phyloP scores from a whole-genome alignment of 2,797 vertebrate species.

The Anableps anableps region DNA sequence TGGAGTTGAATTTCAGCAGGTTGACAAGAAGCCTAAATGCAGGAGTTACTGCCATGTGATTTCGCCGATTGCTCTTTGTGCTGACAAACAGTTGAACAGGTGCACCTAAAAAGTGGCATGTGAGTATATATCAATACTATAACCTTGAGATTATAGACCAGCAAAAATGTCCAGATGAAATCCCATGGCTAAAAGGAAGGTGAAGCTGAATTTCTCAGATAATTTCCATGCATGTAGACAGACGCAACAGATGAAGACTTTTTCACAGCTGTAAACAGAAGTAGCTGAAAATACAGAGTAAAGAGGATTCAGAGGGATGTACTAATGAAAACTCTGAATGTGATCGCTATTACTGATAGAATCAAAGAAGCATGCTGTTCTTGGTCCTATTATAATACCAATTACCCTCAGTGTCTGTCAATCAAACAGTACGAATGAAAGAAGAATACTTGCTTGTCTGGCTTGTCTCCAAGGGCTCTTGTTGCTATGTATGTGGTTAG shows the following conservation, averaged over 20 bases:
- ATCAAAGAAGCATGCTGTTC: neutral
- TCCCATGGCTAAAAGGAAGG: neutral
- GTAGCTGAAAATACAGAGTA: neutral
- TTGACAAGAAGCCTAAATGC: neutral
- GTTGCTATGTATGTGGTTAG: slow-evolving; percentile 65
- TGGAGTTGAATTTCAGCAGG: neutral
- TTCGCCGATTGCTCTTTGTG: neutral
- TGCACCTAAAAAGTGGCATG: neutral
- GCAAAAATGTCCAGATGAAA: neutral
- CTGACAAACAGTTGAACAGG: neutral
- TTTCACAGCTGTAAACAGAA: neutral
- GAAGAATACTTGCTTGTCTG: slow-evolving; percentile 55
- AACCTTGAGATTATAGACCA: no score
- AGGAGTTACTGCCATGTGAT: neutral
- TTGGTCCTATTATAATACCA: slow-evolving; percentile 5
- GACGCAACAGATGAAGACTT: neutral
- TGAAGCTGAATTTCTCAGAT: neutral
- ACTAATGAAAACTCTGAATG: neutral
- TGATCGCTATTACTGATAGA: neutral
- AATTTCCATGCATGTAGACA: neutral
- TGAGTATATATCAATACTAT: neutral
- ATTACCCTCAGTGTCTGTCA: slow-evolving; percentile 36
- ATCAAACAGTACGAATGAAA: slow-evolving; percentile 41
- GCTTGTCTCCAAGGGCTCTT: slow-evolving; percentile 58
- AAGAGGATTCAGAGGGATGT: neutral